Base-by-base conservation (phyloP, 2,888 invertebrate genomes). In the Nycteola revayana region DNA sequence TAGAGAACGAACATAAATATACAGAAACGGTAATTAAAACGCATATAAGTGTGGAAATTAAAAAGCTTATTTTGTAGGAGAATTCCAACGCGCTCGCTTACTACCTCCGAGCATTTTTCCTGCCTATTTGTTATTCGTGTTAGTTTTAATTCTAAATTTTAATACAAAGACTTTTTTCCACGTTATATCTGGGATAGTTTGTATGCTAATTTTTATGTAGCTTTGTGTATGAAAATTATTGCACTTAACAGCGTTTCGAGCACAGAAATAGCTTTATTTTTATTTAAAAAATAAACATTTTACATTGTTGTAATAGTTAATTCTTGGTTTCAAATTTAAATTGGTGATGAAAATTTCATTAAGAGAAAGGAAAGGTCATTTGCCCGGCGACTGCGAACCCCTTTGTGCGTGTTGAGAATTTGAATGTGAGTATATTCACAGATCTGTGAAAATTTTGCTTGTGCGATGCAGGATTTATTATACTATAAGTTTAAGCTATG, bases 1-100 rank as follows among this genome's bases (percentile, higher is more conserved):
- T n/a, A n/a, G n/a, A n/a, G n/a, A n/a, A n/a, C 25, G 9, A 9
- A 4, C 10, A 28, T 14, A 29, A 9, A 27, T 11, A 35, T 7
- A 30, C 24, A n/a, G 17, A 32, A 35, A 40, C 8, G 27, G 35
- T 60, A 63, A 67, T 66, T 64, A 63, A 58, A 63, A 49, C 36
- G 45, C 40, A 49, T 45, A 49, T 47, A 40, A 48, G 30, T 48
- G 25, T 33, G 39, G 42, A 34, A 49, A 57, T 55, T 42, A 47
- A 40, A 50, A 41, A 32, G 34, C 38, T 32, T 41, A 44, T 48
- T 20, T 30, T 36, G 36, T 39, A 20, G 11, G n/a, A 10, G 10
- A 27, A 32, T 46, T 31, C 18, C 28, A 31, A 27, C 32, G n/a
- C 14, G 23, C 8, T 6, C 44, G 36, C 30, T 29, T 42, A 39